A percentile compares a stretch with the other conserved stretches of the same genome.
These are phyloP conservation scores for Paralinhomoeus sp. DNA, from an alignment of 2,888 invertebrate genomes.

Conservation along the genomic window DNA sequence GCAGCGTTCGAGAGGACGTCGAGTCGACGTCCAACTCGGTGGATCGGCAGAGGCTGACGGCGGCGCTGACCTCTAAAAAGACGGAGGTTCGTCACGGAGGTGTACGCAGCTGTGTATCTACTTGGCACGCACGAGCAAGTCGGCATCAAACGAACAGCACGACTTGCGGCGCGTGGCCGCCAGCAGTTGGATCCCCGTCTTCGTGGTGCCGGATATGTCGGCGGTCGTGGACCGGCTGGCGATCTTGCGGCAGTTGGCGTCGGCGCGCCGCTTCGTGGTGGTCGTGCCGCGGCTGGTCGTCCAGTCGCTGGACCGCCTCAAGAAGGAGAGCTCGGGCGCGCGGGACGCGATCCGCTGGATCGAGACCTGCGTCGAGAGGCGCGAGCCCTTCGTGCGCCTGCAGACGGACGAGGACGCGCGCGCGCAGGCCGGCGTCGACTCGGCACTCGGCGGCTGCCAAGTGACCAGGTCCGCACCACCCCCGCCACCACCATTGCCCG, in stretches of 20 bases:
- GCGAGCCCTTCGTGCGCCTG: slow-evolving; percentile 61
- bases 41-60: too few species aligned
- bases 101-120: too few species aligned
- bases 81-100: too few species aligned
- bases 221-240: slow-evolving; percentile 21
- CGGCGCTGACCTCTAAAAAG: too few species aligned
- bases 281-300: slow-evolving; percentile 6
- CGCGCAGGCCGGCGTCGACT: too few species aligned
- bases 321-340: slow-evolving; percentile 57
- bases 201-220: slow-evolving; percentile 25
- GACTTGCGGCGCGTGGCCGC: slow-evolving; percentile 24
- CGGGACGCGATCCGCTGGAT: slow-evolving; percentile 81
- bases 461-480: too few species aligned
- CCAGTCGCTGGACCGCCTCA: slow-evolving; percentile 31
- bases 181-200: slow-evolving; percentile 22
- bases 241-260: slow-evolving; percentile 19
- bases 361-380: slow-evolving; percentile 59
- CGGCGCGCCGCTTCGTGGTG: slow-evolving; percentile 1
- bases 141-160: too few species aligned
- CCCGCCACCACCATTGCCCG: too few species aligned
- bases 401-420: slow-evolving; percentile 66
- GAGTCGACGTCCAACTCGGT: too few species aligned
- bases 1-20: too few species aligned
- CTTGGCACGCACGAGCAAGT: too few species aligned
- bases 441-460: too few species aligned